Evolutionary conservation across 2,113 vertebrate species (phyloP), one percentile per base, ranked within the genome.

Genomic region (Chunga burmeisteri): DNA sequence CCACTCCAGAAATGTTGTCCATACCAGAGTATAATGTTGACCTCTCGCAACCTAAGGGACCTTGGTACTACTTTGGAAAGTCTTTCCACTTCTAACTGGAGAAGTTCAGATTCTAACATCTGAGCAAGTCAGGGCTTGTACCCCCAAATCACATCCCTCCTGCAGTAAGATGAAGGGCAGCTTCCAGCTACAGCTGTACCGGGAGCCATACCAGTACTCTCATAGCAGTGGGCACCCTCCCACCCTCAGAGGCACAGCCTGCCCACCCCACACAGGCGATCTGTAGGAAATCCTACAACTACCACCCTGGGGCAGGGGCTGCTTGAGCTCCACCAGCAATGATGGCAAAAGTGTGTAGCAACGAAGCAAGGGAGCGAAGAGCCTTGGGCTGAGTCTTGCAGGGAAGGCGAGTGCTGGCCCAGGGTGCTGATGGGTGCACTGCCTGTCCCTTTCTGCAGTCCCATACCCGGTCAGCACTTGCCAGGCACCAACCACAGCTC

Each of bases 131-230:
- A 47, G 36, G 42, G 29, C 19, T 29, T 66, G 10, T 38, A 47
- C 8, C 20, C 29, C 34, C 52, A 46, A 78, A 72, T 55, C n/a
- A 30, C 29, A 66, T 9, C 21, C 26, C 40, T 81, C 19, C 50
- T 59, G 38, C 30, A 42, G 7, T 1, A 6, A 6, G 38, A 34
- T 71, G 46, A 81, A 81, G 38, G n/a, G 18, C 30, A 38, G 38
- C 36, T 81, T 86, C 46, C 52, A 72, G 40, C n/a, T 71, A 20
- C 22, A 14, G n/a, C 38, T 26, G 22, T 19, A 36, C 7, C 55
- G n/a, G 52, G 40, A 62, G 66, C 26, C 10, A 19, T 7, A 36
- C 0, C 1, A 22, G 19, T 66, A 25, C 22, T 21, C 1, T 0
- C 4, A 1, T 34, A 49, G 34, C 17, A 34, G 38, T 11, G 11